Evolutionary conservation across 2,113 vertebrate species (phyloP), one percentile per base, ranked within the genome.

Genomic region (Indicator indicator): DNA sequence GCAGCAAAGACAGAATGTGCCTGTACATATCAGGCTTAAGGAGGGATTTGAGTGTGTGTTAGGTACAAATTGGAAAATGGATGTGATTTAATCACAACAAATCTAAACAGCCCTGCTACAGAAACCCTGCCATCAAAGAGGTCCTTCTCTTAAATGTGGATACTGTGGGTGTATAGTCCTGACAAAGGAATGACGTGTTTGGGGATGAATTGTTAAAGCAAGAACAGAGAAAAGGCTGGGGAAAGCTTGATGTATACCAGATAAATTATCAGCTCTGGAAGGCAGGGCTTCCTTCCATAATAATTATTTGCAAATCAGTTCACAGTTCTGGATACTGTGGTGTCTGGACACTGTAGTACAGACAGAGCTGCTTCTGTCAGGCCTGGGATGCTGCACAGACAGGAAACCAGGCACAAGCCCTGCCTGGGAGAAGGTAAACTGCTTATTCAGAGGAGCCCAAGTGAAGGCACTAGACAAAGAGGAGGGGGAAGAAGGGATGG

Each of bases 61-160:
- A 94, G 77, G 88, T 96, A 93, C 96, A 97, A 95, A 95, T 97
- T 86, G 96, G 91, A 93, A 95, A 97, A 93, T 64, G 73, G 82
- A 64, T 62, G 55, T 76, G 95, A 92, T 88, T 95, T 93, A 93
- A 93, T 93, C 85, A 69, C 72, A 94, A 92, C 86, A 86, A 67
- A 95, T 88, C 89, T 94, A 90, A 97, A 93, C 69, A 89, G 80
- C 79, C 69, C 58, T 84, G 82, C 73, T 71, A 38, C 3, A 11
- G 83, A 86, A 90, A 72, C 77, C 56, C 55, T 27, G 56, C 94
- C 59, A 33, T 63, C 76, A 84, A 88, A 73, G 69, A 81, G 48
- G 83, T 80, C 70, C 82, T 95, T 80, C 84, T 93, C 89, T 89
- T 83, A 63, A 71, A 40, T 11, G 79, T 67, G 67, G 65, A 48